phyloP scores from a whole-genome alignment of 2,888 invertebrate species.

The Agrilus mali region DNA sequence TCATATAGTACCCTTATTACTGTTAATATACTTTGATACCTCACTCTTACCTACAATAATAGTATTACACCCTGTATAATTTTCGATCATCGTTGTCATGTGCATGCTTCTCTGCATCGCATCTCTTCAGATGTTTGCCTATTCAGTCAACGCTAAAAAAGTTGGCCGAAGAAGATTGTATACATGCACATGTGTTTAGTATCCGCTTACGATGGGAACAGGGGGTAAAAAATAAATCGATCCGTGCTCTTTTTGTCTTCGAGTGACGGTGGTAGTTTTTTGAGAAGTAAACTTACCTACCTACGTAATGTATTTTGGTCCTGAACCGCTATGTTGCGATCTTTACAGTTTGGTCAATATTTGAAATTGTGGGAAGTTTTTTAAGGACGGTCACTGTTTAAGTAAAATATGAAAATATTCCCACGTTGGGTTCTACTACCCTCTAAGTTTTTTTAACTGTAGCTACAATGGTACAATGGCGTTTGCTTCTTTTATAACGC shows the following conservation, averaged over 20 bases:
- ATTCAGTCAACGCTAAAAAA: constrained; percentile 16
- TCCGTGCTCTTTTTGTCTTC: constrained; percentile 10
- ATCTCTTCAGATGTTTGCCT: constrained; percentile 10
- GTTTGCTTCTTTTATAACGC: too few relatives aligned
- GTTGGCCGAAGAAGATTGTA: constrained; percentile 15
- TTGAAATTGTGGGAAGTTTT: constrained; percentile 15
- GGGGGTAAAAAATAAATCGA: constrained; percentile 24
- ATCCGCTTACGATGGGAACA: constrained; percentile 30
- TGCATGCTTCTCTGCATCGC: too few relatives aligned
- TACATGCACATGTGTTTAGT: constrained; percentile 28
- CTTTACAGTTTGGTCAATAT: constrained; percentile 31
- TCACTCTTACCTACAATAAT: constrained; percentile 5
- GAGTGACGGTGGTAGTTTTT: too few relatives aligned
- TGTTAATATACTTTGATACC: too few relatives aligned
- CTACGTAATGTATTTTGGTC: constrained; percentile 14
- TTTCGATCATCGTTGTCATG: too few relatives aligned
- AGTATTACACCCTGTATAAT: too few relatives aligned
- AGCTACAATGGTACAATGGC: too few relatives aligned
- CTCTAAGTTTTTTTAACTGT: too few relatives aligned
- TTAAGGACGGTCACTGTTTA: not conserved
- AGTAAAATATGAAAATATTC: too few relatives aligned
- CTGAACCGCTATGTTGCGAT: constrained; percentile 24
- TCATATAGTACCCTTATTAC: too few relatives aligned
- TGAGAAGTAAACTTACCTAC: constrained; percentile 11
- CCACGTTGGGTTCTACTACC: too few relatives aligned